These are phyloP conservation scores for Lepidotrigona ventralis DNA, from an alignment of 1,140 invertebrate genomes.

Conservation along the genomic window DNA sequence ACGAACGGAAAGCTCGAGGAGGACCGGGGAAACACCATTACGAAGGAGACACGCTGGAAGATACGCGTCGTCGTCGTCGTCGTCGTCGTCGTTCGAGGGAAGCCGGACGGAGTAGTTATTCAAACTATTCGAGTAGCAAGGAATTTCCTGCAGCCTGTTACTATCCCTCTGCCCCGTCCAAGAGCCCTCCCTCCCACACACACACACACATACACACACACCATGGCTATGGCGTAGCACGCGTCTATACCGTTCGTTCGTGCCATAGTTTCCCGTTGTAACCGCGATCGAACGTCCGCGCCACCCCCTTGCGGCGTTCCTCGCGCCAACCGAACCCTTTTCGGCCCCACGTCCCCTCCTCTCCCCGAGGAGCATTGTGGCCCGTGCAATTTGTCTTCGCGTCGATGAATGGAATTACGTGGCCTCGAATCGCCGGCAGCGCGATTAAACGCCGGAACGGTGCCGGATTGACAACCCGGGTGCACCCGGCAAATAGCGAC, in stretches of 20 bases:
- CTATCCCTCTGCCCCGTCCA: slow-evolving; percentile 20
- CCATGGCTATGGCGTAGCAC: neutral
- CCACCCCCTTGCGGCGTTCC: slow-evolving; percentile 41
- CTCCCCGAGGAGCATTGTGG: slow-evolving; percentile 56
- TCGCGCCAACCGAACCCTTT: neutral
- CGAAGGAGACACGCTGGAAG: slow-evolving; percentile 33
- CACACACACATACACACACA: no score
- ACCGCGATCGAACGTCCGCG: slow-evolving; percentile 64
- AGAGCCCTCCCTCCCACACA: neutral
- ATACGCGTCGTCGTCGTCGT: neutral
- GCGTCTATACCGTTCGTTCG: slow-evolving; percentile 41
- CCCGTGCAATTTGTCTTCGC: slow-evolving; percentile 61
- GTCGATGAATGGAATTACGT: slow-evolving; percentile 66
- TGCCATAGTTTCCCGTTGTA: slow-evolving; percentile 66
- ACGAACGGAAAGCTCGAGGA: neutral
- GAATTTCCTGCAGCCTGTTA: slow-evolving; percentile 57
- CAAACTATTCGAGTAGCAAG: slow-evolving; percentile 67
- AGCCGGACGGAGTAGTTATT: slow-evolving; percentile 59
- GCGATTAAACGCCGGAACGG: slow-evolving; percentile 57
- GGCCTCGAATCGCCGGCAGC: slow-evolving; percentile 53
- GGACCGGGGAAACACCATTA: neutral
- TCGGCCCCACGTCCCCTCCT: neutral
- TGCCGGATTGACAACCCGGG: slow-evolving; percentile 19
- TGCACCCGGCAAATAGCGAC: neutral
- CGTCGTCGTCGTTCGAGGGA: slow-evolving; percentile 26